Conservation (phyloP, 1,140 invertebrate species). For the Drosophila eugracilis region DNA sequence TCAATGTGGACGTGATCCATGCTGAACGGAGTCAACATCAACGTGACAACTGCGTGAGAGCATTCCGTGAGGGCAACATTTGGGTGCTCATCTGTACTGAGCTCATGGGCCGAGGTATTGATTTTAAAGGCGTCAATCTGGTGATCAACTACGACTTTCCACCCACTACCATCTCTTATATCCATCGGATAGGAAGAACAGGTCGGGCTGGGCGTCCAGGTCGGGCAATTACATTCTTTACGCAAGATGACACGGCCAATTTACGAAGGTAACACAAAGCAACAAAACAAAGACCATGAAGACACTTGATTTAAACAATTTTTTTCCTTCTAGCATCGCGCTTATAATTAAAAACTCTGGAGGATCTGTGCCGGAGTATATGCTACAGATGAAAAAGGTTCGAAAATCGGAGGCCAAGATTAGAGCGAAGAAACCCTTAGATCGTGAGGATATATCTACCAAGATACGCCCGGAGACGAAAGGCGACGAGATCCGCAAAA, state of each 20-base stretch:
- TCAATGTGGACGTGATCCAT: constrained; percentile 97
- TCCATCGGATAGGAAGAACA: constrained; percentile 95
- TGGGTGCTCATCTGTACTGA: constrained; percentile 99
- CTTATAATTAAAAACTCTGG: constrained; percentile 94
- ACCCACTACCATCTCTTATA: constrained; percentile 95
- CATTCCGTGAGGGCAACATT: constrained; percentile 96
- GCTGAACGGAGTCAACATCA: constrained; percentile 95
- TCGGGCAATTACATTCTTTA: constrained; percentile 97
- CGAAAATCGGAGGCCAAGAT: constrained; percentile 88
- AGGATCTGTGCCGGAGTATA: constrained; percentile 95
- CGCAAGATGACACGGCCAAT: constrained; percentile 93
- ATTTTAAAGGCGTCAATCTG: constrained; percentile 98
- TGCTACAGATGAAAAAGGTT: constrained; percentile 92
- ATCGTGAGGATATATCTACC: constrained; percentile 88
- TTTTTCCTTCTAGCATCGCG: constrained; percentile 89
- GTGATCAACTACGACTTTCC: constrained; percentile 99
- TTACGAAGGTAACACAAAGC: constrained; percentile 89
- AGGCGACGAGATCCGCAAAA: not conserved
- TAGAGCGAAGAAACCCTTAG: constrained; percentile 86
- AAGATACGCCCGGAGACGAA: constrained; percentile 74
- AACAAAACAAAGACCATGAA: too few relatives aligned
- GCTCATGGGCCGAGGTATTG: constrained; percentile 98
- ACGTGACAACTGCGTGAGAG: constrained; percentile 94
- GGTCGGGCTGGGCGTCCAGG: constrained; percentile 96
- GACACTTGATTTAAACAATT: not conserved